phyloP scores from a whole-genome alignment of 92 coral and sea anemone species.

The Heteractis magnifica region DNA sequence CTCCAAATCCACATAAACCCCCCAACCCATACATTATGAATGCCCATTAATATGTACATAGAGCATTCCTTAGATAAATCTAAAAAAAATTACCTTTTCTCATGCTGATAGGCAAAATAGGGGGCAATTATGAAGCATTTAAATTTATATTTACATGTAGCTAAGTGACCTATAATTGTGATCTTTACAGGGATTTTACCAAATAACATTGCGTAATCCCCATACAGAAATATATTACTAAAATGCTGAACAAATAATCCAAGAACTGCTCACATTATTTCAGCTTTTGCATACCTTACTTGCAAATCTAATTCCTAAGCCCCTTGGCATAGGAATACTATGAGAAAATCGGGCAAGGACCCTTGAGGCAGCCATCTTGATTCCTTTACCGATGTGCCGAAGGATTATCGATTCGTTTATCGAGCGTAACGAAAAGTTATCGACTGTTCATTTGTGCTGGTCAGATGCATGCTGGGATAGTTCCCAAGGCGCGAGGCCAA shows the following conservation, averaged over 20 bases:
- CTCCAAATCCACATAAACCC: too few species aligned
- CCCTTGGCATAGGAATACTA: constrained; percentile 10
- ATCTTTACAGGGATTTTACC: too few species aligned
- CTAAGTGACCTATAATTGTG: too few species aligned
- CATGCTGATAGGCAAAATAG: too few species aligned
- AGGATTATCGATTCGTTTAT: background rate
- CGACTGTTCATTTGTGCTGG: constrained; percentile 34
- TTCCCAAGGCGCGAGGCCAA: constrained; percentile 49
- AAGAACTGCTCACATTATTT: background rate
- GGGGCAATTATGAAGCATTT: too few species aligned
- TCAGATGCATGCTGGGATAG: constrained; percentile 40
- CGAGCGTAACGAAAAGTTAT: background rate
- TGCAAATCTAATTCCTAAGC: constrained; percentile 28
- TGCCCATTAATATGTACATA: too few species aligned
- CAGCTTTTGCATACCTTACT: constrained; percentile 31
- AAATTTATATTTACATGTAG: too few species aligned
- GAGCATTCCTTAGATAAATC: too few species aligned
- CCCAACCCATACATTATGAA: too few species aligned
- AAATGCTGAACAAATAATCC: background rate
- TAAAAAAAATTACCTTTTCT: too few species aligned
- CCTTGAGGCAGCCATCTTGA: constrained; percentile 41
- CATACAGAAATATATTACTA: background rate
- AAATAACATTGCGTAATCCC: too few species aligned
- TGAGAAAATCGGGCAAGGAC: constrained; percentile 6
- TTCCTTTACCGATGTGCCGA: background rate